These are phyloP conservation scores for Calycopis cecrops DNA, from an alignment of 1,140 invertebrate species.

Conservation along the genomic window DNA sequence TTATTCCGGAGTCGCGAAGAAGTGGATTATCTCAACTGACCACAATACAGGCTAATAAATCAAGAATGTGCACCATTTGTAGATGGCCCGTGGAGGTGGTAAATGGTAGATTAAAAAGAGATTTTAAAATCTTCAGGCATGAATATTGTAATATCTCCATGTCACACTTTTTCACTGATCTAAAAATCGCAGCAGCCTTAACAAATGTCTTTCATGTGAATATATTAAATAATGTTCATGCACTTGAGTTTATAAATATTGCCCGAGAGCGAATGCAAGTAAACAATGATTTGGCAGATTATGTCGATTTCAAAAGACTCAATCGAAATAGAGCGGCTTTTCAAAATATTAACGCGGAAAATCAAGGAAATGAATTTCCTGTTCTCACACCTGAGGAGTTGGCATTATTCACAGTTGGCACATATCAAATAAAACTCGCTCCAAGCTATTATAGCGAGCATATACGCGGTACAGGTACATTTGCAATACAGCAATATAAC, in stretches of 20 bases:
- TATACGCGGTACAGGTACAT: slow-evolving; percentile 1
- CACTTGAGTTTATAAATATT: slow-evolving; percentile 13
- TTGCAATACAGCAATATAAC: slow-evolving; percentile 12
- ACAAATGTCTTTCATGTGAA: slow-evolving; percentile 7
- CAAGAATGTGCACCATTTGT: slow-evolving; percentile 7
- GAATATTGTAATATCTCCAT: slow-evolving; percentile 8
- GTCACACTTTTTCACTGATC: slow-evolving; percentile 3
- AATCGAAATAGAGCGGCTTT: slow-evolving; percentile 1
- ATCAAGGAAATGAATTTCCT: slow-evolving; percentile 2
- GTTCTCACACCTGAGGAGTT: slow-evolving; percentile 6
- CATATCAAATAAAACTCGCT: too few relatives aligned
- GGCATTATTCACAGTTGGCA: slow-evolving; percentile 10
- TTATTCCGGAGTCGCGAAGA: not conserved
- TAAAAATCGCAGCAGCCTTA: slow-evolving; percentile 10
- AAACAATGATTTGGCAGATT: slow-evolving; percentile 9
- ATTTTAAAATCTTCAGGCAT: slow-evolving; percentile 5
- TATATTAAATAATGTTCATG: slow-evolving; percentile 9
- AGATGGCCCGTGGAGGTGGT: too few relatives aligned
- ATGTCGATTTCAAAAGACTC: slow-evolving; percentile 4
- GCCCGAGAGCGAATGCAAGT: slow-evolving; percentile 10
- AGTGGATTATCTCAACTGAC: not conserved
- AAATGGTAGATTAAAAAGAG: too few relatives aligned
- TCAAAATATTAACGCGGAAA: slow-evolving; percentile 4
- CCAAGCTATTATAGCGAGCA: too few relatives aligned
- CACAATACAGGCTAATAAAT: slow-evolving; percentile 5